phyloP scores from a whole-genome alignment of 2,888 invertebrate species.

The Drosophila kambysellisi region DNA sequence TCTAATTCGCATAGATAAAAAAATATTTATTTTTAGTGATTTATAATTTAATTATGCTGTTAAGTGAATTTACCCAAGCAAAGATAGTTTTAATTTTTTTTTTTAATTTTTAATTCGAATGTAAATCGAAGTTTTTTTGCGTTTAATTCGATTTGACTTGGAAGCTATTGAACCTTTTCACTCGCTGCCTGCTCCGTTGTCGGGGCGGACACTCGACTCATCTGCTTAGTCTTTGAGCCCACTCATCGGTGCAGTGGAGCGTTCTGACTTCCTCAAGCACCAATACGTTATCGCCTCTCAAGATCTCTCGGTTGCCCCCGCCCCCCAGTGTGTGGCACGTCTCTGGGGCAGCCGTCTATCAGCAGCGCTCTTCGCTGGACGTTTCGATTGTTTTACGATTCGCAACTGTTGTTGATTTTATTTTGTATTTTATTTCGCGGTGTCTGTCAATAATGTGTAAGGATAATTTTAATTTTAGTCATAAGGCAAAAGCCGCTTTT shows the following conservation, averaged over 20 bases:
- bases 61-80: not conserved
- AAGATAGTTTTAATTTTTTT: not conserved
- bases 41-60: not conserved
- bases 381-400: conserved; percentile 64
- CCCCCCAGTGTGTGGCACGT: conserved; percentile 7
- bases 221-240: conserved; percentile 45
- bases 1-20: not conserved
- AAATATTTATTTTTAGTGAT: no score
- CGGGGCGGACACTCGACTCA: conserved; percentile 31
- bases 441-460: conserved; percentile 67
- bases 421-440: conserved; percentile 14
- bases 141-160: conserved; percentile 5
- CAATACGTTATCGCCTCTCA: conserved; percentile 63
- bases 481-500: conserved; percentile 51
- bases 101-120: not conserved
- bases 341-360: conserved; percentile 48
- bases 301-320: conserved; percentile 47
- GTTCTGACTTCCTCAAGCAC: conserved; percentile 57
- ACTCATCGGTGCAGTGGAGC: conserved; percentile 43
- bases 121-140: not conserved
- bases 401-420: conserved; percentile 51
- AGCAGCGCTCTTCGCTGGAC: conserved; percentile 32
- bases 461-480: conserved; percentile 71
- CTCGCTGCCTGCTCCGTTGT: conserved; percentile 6
- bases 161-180: conserved; percentile 30